Evolutionary conservation across 2,113 vertebrate species (phyloP), one percentile per base, ranked within the genome.

Genomic region (Orientallactaga bullata): DNA sequence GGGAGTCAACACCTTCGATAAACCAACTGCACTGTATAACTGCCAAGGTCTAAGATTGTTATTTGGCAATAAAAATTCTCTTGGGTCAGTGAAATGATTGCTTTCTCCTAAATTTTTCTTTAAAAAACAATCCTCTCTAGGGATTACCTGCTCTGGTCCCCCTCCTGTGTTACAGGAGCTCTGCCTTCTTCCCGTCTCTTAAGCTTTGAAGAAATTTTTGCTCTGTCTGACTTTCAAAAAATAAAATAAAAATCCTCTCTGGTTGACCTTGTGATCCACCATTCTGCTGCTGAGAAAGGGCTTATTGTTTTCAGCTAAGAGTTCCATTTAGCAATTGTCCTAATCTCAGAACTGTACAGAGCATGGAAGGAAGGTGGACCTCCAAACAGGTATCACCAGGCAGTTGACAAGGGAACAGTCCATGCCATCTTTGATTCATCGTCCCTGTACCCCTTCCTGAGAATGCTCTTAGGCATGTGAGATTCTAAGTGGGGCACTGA

Each of bases 21-120:
- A 95, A 83, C 6, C 47, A 81, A 90, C 93, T 60, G 13, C 73
- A 32, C 76, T 77, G 0, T n/a, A 30, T 78, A 63, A 79, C 78
- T 90, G 23, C 42, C 81, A 30, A 47, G n/a, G 55, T 77, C 61
- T 90, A 82, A 89, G 88, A 72, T 83, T 82, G 28, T n/a, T 88
- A 15, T 66, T 88, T 94, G 72, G 42, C 63, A 91, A 88, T 79
- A 80, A 85, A 95, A 90, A 20, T 32, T 82, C 78, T 92, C 69
- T 93, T 61, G 60, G 37, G 86, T 93, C 65, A 94, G 71, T 81
- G 60, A 94, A 89, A 76, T 78, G 5, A 23, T 79, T 88, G 69
- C 51, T 92, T 94, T 83, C 78, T 35, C 69, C 77, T 90, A 89
- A 93, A 80, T 39, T 91, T 95, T 93, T 63, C 66, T 87, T 94